phyloP scores from a whole-genome alignment of 1,140 invertebrate species.

The Pentalonia nigronervosa region DNA sequence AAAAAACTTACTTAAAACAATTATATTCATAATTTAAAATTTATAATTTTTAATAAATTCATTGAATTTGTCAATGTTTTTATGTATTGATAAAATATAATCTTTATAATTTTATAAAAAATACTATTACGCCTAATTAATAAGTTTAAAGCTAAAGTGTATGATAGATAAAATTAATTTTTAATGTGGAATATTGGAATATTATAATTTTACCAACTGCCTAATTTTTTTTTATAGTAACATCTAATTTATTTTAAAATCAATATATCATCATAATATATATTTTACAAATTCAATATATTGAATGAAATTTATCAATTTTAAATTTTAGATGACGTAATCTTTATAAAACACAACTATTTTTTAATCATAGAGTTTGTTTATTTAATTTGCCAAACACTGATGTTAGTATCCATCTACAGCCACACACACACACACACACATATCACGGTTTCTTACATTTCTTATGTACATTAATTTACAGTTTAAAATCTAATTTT shows the following conservation, averaged over 20 bases:
- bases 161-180: neutral
- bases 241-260: neutral
- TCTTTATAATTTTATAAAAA: too few species aligned
- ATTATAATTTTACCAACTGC: neutral
- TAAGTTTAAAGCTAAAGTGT: neutral
- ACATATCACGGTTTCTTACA: too few species aligned
- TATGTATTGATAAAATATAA: neutral
- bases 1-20: neutral
- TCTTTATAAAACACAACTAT: neutral
- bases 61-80: too few species aligned
- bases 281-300: neutral
- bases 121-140: neutral
- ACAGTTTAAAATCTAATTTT: neutral
- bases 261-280: neutral
- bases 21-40: too few species aligned
- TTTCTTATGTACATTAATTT: neutral
- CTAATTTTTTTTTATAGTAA: too few species aligned
- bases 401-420: neutral
- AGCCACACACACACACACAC: too few species aligned
- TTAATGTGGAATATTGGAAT: neutral
- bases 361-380: neutral
- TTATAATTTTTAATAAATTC: too few species aligned
- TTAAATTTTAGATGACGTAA: neutral
- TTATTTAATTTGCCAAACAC: neutral
- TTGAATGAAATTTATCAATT: neutral